These are phyloP conservation scores for Patagioenas fasciata DNA, from an alignment of 2,113 vertebrate genomes.

Conservation along the genomic window DNA sequence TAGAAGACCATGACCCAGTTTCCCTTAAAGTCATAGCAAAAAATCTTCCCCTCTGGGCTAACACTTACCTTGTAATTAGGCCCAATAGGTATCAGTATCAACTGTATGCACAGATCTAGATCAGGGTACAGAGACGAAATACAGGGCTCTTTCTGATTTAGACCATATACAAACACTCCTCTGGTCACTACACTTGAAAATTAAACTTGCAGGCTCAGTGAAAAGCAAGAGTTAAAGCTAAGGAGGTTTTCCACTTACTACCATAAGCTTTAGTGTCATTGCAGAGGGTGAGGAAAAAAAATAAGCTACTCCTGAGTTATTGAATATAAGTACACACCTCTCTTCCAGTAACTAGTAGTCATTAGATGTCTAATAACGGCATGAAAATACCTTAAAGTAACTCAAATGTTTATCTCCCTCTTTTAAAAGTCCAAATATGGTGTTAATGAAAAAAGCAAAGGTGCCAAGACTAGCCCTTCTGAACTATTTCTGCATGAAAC, in stretches of 20 bases:
- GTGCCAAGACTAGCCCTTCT: not conserved
- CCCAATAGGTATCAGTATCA: not conserved
- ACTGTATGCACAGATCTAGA: not conserved
- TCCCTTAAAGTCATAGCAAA: not conserved
- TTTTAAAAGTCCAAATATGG: not conserved
- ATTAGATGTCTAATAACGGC: not conserved
- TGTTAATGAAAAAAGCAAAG: not conserved
- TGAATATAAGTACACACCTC: not conserved
- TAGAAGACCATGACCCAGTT: not conserved
- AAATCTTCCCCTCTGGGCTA: not conserved
- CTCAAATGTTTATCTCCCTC: not conserved
- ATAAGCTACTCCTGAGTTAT: not conserved
- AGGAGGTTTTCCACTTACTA: not conserved
- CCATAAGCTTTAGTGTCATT: not conserved
- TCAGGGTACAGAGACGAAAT: not conserved
- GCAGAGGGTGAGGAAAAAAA: not conserved
- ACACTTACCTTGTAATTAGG: not conserved
- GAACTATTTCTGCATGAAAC: not conserved
- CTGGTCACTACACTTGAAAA: not conserved
- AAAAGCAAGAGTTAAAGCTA: not conserved
- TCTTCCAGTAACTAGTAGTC: not conserved
- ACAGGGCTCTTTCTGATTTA: not conserved
- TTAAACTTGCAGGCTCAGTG: not conserved
- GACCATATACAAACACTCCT: not conserved
- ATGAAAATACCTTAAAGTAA: not conserved